Percentiles rank a stretch among this genome's conserved stretches.
Evolutionary conservation across 2,888 invertebrate species (phyloP).

Genomic region (Sesamia inferens): DNA sequence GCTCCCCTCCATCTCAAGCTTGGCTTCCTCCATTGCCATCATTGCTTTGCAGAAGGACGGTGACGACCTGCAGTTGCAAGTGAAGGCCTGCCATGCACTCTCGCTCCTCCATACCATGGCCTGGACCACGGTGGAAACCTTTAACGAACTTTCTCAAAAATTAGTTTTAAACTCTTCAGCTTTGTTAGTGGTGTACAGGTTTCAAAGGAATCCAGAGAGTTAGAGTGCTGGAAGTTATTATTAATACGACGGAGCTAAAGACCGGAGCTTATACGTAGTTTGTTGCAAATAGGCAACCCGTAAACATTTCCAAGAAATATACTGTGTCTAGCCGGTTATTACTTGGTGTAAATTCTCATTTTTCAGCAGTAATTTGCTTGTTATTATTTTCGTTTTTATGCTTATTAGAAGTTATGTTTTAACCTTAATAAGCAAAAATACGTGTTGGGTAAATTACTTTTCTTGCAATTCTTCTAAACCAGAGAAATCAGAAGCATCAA

Average conservation of each 20-base stretch:
- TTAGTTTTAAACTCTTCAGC: neutral
- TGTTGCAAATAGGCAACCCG: conserved; percentile 1
- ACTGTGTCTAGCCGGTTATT: conserved; percentile 16
- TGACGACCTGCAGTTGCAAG: no score
- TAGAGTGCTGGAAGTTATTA: conserved; percentile 35
- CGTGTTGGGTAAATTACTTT: neutral
- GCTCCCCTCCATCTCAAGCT: no score
- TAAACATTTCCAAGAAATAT: conserved; percentile 10
- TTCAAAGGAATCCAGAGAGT: conserved; percentile 38
- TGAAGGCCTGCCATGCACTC: no score
- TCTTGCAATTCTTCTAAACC: neutral
- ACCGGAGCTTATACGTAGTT: conserved; percentile 31
- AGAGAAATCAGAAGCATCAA: neutral
- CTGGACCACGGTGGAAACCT: no score
- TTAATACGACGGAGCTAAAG: conserved; percentile 50
- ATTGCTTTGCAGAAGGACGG: no score
- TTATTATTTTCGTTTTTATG: conserved; percentile 36
- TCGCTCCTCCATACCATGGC: no score
- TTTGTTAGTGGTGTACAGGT: neutral
- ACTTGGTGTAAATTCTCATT: conserved; percentile 32
- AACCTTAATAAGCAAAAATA: conserved; percentile 6
- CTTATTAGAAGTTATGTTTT: conserved; percentile 29
- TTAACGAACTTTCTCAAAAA: no score
- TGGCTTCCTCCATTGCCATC: no score
- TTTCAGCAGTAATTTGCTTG: conserved; percentile 22